Conservation (phyloP, 1,140 invertebrate genomes). For the Polypedilum vanderplanki region DNA sequence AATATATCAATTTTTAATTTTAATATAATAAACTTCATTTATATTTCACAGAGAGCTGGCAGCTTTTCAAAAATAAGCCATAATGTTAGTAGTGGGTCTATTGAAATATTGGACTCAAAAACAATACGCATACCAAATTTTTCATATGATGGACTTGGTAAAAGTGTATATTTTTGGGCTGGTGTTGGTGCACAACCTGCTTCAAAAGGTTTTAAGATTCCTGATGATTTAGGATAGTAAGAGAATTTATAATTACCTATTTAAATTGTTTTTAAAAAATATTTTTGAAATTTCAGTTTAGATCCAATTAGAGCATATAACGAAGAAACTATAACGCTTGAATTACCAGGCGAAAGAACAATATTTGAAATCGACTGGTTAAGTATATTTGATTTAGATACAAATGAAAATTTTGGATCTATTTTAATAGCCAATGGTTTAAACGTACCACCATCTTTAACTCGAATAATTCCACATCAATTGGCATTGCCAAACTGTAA, state of each 20-base stretch:
- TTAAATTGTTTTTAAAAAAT: neutral
- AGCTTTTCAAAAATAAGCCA: constrained; percentile 62
- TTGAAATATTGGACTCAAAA: constrained; percentile 74
- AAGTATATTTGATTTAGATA: constrained; percentile 67
- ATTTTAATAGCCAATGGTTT: constrained; percentile 71
- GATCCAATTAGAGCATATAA: constrained; percentile 63
- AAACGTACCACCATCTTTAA: constrained; percentile 77
- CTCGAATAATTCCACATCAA: constrained; percentile 52
- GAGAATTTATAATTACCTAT: constrained; percentile 42
- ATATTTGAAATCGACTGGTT: constrained; percentile 82
- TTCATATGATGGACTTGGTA: constrained; percentile 66
- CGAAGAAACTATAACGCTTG: constrained; percentile 65
- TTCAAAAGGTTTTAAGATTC: constrained; percentile 69
- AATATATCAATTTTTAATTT: too few relatives aligned
- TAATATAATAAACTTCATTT: too few relatives aligned
- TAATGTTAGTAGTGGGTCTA: constrained; percentile 60
- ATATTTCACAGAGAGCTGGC: constrained; percentile 61
- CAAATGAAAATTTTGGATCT: constrained; percentile 65
- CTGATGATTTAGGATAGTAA: constrained; percentile 90
- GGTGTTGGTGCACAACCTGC: constrained; percentile 81
- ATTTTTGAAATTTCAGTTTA: constrained; percentile 49
- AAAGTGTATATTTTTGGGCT: constrained; percentile 78
- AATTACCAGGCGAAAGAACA: constrained; percentile 74
- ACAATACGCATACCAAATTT: constrained; percentile 70
- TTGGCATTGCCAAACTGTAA: constrained; percentile 72